Conservation (phyloP, 2,888 invertebrate genomes). For the Pristionchus maxplancki region DNA sequence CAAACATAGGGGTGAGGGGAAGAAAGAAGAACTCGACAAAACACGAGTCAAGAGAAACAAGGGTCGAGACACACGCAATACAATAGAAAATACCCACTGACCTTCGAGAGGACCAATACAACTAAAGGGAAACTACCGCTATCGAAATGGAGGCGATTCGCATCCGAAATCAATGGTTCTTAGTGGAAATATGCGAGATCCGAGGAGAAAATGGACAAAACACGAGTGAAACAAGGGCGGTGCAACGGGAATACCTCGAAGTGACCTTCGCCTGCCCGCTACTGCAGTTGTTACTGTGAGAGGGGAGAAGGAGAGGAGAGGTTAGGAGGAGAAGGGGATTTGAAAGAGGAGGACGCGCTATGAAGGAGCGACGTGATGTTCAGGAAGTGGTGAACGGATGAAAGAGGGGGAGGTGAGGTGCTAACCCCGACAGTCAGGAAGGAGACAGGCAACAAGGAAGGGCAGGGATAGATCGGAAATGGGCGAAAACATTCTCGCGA, state of each 20-base stretch:
- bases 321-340: background rate
- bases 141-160: no score
- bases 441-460: background rate
- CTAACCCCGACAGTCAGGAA: background rate
- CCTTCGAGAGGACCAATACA: background rate
- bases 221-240: background rate
- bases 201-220: background rate
- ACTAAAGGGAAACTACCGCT: no score
- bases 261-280: background rate
- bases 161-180: no score
- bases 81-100: slow-evolving; percentile 3
- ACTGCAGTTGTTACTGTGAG: background rate
- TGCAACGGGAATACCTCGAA: background rate
- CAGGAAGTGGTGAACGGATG: background rate
- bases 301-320: background rate
- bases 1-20: background rate
- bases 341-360: background rate
- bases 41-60: slow-evolving; percentile 4
- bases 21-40: background rate
- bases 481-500: background rate
- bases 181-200: no score
- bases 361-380: background rate
- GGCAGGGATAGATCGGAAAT: background rate
- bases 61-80: background rate
- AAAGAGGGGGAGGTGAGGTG: background rate